Evolutionary conservation across 2,888 invertebrate species (phyloP), one percentile per base, ranked within the genome.

Genomic region (Mimas tiliae): DNA sequence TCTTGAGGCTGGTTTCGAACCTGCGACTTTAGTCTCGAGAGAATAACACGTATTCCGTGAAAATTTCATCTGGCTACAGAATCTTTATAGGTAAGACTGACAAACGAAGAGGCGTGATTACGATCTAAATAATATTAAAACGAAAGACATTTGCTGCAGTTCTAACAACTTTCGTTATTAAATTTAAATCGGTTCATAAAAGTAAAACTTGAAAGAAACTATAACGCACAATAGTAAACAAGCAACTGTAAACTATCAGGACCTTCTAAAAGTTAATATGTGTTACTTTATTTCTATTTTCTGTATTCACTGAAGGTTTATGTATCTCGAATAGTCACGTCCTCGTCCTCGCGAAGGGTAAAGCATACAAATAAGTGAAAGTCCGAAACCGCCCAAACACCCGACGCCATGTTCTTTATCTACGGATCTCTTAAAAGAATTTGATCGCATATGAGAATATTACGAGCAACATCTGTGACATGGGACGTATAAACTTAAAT

Each of bases 241-340:
- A 77, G 70, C 74, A 78, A 76, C 82, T 82, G 80, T 82, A 6
- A 16, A 8, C 58, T 87, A 90, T 91, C 90, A 87, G 89, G 87
- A 55, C 87, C 90, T 85, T 88, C 88, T 89, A 85, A 88, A 91
- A 86, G 90, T 92, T 90, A 92, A 91, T 91, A 92, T 89, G 92
- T 91, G 93, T 91, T 89, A 91, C 90, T 93, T 90, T 93, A 92
- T 93, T 91, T 93, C 92, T 93, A 91, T 93, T 93, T 93, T 93
- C 92, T 89, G 91, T 90, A 93, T 93, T 93, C 93, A 91, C 92
- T 92, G 90, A 89, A 86, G 87, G 93, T 93, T 92, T 93, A 93
- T 93, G 91, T 93, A 91, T 93, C 92, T 92, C 92, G 92, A 93
- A 93, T 93, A 92, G 93, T 92, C 93, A 93, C 93, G 93, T 93